Evolutionary conservation across 2,113 vertebrate species (phyloP), one percentile per base, ranked within the genome.

Genomic region (Rhinoptilus africanus): DNA sequence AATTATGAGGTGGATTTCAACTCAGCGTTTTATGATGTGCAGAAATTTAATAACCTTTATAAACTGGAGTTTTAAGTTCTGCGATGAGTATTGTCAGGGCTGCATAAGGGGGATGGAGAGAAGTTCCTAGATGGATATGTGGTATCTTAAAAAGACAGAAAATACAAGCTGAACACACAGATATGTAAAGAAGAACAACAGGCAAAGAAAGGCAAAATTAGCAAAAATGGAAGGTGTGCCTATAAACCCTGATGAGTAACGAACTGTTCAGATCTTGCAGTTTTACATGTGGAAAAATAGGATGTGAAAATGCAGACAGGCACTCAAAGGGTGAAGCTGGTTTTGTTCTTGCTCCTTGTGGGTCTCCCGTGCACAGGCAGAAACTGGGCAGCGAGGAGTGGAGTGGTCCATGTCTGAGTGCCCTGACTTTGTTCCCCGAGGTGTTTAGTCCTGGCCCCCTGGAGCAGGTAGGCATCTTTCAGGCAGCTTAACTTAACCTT

Each of bases 321-420:
- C 5, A 19, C 26, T 18, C 1, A 0, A 76, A 78, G 30, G 75
- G 17, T 12, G 45, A 75, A 47, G 10, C 41, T 67, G 88, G 37
- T 18, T 74, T 74, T 66, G 39, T 28, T 47, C 27, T 53, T 68
- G 48, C 50, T 81, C 6, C 18, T 63, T 0, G 0, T 35, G 45
- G 53, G 14, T 23, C 35, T 71, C 32, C 56, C 3, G 3, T 13
- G 12, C 66, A 28, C 4, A 23, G 50, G 15, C 9, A 45, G 71
- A 71, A 85, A 60, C 6, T 0, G 0, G 26, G 37, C 50, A 77
- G n/a, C 0, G 1, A 41, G 39, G 39, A 60, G 22, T 15, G 1
- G 12, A 27, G 45, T 34, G 24, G 47, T 37, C 48, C 51, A 13
- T 3, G 8, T n/a, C 34, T 9, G 37, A n/a, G 17, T 43, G 57